Evolutionary conservation across 2,888 invertebrate genomes (phyloP).

Genomic region (Callimorpha dominula): DNA sequence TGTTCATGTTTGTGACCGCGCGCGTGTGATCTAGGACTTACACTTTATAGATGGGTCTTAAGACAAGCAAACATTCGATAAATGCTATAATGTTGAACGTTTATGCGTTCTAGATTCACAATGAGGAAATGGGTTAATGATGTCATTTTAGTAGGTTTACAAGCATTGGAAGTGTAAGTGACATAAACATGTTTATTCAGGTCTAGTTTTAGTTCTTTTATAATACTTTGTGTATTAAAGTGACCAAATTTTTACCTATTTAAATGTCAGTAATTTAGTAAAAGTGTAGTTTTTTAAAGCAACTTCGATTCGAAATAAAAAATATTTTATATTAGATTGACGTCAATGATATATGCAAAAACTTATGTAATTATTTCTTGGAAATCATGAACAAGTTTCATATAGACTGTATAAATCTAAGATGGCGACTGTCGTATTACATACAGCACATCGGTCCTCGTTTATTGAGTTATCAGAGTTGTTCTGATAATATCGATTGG

Average conservation of each 20-base stretch:
- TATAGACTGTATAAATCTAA: constrained; percentile 40
- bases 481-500: constrained; percentile 45
- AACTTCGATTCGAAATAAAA: not conserved
- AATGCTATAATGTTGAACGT: not conserved
- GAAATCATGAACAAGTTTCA: constrained; percentile 16
- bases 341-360: not conserved
- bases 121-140: not conserved
- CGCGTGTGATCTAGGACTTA: no score
- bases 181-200: no score
- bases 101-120: not conserved
- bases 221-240: not conserved
- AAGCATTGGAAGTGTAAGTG: not conserved
- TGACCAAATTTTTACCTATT: not conserved
- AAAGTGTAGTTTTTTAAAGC: not conserved
- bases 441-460: constrained; percentile 40
- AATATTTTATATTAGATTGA: not conserved
- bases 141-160: not conserved
- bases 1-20: no score
- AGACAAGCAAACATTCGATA: not conserved
- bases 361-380: constrained; percentile 7
- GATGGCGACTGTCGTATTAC: constrained; percentile 57
- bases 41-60: no score
- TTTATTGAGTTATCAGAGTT: constrained; percentile 67
- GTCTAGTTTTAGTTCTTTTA: not conserved
- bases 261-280: not conserved